phyloP scores from a whole-genome alignment of 2,113 vertebrate genomes.

The Penelope pileata region DNA sequence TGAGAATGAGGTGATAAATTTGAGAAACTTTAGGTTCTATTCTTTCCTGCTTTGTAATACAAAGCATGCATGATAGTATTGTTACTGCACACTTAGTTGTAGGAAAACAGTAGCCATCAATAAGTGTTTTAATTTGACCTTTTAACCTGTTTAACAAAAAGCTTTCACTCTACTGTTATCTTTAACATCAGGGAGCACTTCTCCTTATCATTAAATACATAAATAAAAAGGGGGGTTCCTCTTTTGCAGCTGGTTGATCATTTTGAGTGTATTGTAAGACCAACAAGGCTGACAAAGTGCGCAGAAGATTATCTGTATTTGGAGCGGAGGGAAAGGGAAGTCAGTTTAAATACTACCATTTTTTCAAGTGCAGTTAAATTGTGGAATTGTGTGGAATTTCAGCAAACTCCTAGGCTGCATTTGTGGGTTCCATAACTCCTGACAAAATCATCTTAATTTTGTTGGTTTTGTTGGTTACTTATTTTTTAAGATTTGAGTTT shows the following conservation, averaged over 20 bases:
- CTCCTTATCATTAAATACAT: background rate
- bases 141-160: background rate
- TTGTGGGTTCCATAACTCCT: background rate
- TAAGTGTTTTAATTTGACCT: background rate
- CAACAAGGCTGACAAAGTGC: background rate
- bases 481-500: background rate
- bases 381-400: background rate
- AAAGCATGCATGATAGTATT: background rate
- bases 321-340: background rate
- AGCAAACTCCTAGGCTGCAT: background rate
- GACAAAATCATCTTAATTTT: background rate
- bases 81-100: background rate
- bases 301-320: background rate
- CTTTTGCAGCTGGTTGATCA: background rate
- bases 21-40: background rate
- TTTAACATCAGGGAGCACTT: background rate
- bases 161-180: background rate
- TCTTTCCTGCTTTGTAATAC: background rate
- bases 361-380: background rate
- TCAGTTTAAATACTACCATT: background rate
- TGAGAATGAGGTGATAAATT: background rate
- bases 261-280: constrained; percentile 1
- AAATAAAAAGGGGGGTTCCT: background rate
- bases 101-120: background rate
- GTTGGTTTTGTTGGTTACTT: too few relatives aligned